Evolutionary conservation across 1,140 invertebrate genomes (phyloP).

Genomic region (Caenorhabditis briggsae): DNA sequence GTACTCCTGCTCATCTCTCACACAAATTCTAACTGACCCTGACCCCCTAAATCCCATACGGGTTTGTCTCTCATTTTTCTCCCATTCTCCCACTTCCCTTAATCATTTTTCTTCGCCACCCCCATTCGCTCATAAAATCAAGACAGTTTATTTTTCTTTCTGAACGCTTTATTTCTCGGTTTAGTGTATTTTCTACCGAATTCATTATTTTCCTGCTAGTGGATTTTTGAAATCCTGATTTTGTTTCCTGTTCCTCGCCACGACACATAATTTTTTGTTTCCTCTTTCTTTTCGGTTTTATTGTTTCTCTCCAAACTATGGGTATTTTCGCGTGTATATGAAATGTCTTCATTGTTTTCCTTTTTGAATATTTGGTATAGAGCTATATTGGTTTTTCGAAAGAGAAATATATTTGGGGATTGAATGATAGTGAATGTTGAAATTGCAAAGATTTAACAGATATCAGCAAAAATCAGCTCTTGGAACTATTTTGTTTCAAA

Average conservation of each 20-base stretch:
- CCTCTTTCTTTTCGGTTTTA: background rate
- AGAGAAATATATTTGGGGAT: background rate
- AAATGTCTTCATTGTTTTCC: background rate
- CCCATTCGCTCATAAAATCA: constrained; percentile 1
- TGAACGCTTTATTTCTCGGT: constrained; percentile 39
- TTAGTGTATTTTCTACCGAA: background rate
- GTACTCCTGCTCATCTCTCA: constrained; percentile 12
- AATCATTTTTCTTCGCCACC: constrained; percentile 19
- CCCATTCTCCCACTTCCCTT: background rate
- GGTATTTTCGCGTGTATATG: constrained; percentile 49
- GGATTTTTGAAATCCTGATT: constrained; percentile 15
- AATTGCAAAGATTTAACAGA: too few relatives aligned
- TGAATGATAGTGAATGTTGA: background rate
- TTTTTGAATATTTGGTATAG: background rate
- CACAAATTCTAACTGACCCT: background rate
- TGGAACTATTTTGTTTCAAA: too few relatives aligned
- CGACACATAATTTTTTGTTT: constrained; percentile 32
- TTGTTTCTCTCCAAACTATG: constrained; percentile 20
- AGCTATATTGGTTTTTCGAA: background rate
- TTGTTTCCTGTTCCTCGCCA: background rate
- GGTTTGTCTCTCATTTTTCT: constrained; percentile 8
- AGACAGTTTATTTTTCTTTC: background rate
- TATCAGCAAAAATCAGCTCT: too few relatives aligned
- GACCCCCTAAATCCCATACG: background rate
- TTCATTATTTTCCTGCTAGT: background rate